These are phyloP conservation scores for Diadema setosum DNA, from an alignment of 35 echinoderm and acorn worm genomes.

Conservation along the genomic window DNA sequence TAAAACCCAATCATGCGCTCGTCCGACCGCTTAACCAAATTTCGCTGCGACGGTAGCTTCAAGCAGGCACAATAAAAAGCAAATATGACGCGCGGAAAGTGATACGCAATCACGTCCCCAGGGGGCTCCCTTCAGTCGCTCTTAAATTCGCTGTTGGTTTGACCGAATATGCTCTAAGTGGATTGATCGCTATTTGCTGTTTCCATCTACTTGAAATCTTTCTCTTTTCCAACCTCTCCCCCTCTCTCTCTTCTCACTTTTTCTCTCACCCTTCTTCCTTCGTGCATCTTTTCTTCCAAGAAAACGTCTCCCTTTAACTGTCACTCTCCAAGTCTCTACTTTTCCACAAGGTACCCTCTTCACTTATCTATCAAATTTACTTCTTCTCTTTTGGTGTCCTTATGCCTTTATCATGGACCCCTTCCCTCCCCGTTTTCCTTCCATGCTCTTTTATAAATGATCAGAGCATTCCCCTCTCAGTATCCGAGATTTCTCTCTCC, in stretches of 20 bases:
- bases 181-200: neutral
- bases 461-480: neutral
- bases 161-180: neutral
- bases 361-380: neutral
- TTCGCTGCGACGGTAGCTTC: neutral
- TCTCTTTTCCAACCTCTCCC: neutral
- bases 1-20: conserved; percentile 1
- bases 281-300: neutral
- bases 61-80: conserved; percentile 11
- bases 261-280: neutral
- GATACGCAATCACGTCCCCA: conserved; percentile 8
- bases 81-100: conserved; percentile 18
- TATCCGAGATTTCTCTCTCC: neutral
- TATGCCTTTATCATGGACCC: neutral
- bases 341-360: neutral
- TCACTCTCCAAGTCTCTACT: neutral
- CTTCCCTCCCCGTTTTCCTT: neutral
- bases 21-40: conserved; percentile 13
- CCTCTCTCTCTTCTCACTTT: neutral
- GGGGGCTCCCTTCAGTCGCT: conserved; percentile 25
- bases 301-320: neutral
- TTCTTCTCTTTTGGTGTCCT: neutral
- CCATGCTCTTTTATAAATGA: neutral
- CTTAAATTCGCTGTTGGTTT: conserved; percentile 14
- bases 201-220: neutral